phyloP scores from a whole-genome alignment of 2,113 vertebrate species.

The Seriola dumerili region DNA sequence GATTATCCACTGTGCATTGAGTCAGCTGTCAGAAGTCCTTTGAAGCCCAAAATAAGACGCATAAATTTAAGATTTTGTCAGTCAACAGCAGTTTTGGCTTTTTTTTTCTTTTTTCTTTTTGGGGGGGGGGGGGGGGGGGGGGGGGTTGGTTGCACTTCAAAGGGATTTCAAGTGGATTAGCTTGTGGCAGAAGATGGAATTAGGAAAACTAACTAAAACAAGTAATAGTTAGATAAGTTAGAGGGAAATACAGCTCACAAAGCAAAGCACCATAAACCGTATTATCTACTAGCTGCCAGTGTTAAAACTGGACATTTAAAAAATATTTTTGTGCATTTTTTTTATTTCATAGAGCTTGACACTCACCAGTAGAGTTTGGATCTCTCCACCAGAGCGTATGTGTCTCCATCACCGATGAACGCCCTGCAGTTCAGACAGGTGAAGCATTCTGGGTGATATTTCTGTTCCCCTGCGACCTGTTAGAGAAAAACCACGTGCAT shows the following conservation, averaged over 20 bases:
- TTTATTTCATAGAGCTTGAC: not conserved
- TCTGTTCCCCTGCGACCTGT: slow-evolving; percentile 97
- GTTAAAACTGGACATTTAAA: not conserved
- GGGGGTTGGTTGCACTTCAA: slow-evolving; percentile 30
- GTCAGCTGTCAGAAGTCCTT: slow-evolving; percentile 23
- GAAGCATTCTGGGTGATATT: slow-evolving; percentile 99
- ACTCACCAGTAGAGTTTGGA: slow-evolving; percentile 99
- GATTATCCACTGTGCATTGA: not conserved
- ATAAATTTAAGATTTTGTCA: slow-evolving; percentile 36
- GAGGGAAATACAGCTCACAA: not conserved
- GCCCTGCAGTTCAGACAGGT: slow-evolving; percentile 91
- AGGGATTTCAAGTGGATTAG: slow-evolving; percentile 33
- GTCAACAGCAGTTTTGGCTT: slow-evolving; percentile 24
- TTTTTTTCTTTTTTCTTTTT: no score
- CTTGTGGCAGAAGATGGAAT: slow-evolving; percentile 19
- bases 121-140: not conserved
- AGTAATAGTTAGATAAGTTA: slow-evolving; percentile 5
- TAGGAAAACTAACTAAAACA: slow-evolving; percentile 7
- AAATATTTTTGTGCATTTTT: not conserved
- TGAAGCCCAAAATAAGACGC: slow-evolving; percentile 39
- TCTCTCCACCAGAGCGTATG: slow-evolving; percentile 96
- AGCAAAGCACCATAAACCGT: not conserved
- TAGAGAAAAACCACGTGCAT: not conserved
- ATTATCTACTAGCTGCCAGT: not conserved
- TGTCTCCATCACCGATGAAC: slow-evolving; percentile 98